phyloP scores from a whole-genome alignment of 1,140 invertebrate species.

The Acromyrmex charruanus region DNA sequence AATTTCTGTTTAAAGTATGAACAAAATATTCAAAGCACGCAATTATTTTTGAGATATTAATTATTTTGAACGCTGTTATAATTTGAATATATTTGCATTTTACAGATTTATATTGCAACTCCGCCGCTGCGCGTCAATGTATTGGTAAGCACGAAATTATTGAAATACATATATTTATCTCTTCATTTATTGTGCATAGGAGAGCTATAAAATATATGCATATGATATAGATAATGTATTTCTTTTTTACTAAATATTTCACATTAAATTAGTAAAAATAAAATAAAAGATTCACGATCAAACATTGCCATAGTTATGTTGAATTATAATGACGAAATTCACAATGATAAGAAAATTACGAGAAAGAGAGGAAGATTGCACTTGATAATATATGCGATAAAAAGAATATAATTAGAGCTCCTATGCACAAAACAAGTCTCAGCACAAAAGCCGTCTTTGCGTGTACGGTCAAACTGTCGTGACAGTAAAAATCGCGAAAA shows the following conservation, averaged over 20 bases:
- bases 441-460: slow-evolving; percentile 3
- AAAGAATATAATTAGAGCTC: background rate
- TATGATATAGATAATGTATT: background rate
- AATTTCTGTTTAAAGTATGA: background rate
- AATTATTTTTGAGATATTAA: background rate
- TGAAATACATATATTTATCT: background rate
- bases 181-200: background rate
- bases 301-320: background rate
- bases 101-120: slow-evolving; percentile 5
- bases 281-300: background rate
- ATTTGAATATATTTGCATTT: slow-evolving; percentile 1
- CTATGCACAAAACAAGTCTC: background rate
- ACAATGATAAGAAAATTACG: background rate
- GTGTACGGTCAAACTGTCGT: slow-evolving; percentile 21
- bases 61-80: background rate
- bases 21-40: background rate
- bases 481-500: slow-evolving; percentile 44
- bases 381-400: background rate
- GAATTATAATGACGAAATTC: background rate
- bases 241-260: background rate
- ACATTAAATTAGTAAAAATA: background rate
- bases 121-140: background rate
- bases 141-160: background rate
- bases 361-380: too few species aligned
- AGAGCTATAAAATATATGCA: too few species aligned